Evolutionary conservation across 2,888 invertebrate species (phyloP).

Genomic region (Trissolcus brochymenae): DNA sequence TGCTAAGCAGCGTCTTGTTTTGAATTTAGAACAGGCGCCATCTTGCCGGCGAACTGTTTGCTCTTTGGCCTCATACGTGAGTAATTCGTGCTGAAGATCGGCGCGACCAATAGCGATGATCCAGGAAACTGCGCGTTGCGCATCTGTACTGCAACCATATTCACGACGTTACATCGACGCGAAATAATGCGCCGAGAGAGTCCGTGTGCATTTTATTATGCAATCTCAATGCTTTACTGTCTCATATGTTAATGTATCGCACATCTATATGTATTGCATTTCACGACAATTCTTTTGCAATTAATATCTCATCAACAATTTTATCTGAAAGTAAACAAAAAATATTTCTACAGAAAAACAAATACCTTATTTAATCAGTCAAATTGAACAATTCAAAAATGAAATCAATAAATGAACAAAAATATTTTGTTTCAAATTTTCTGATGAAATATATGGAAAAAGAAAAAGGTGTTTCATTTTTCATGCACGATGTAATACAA

Average conservation of each 20-base stretch:
- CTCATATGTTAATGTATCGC: conserved; percentile 19
- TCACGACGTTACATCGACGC: conserved; percentile 57
- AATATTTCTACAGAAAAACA: neutral
- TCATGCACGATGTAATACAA: neutral
- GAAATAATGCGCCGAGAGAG: conserved; percentile 41
- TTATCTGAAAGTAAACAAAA: neutral
- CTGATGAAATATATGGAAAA: no score
- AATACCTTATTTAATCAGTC: neutral
- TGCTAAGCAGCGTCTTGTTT: conserved; percentile 76
- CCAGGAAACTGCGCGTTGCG: conserved; percentile 52
- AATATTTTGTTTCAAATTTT: no score
- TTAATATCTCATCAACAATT: neutral
- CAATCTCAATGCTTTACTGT: conserved; percentile 32
- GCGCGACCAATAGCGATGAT: conserved; percentile 55
- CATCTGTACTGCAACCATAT: conserved; percentile 66
- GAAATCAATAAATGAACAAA: no score
- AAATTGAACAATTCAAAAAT: no score
- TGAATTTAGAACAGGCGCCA: conserved; percentile 77
- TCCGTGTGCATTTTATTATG: conserved; percentile 40
- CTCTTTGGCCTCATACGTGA: conserved; percentile 73
- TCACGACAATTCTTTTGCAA: neutral
- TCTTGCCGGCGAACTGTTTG: conserved; percentile 73
- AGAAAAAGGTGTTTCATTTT: neutral
- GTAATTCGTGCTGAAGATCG: conserved; percentile 69
- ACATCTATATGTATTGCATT: neutral